These are phyloP conservation scores for Spodoptera exigua DNA, from an alignment of 2,888 invertebrate species.

Conservation along the genomic window DNA sequence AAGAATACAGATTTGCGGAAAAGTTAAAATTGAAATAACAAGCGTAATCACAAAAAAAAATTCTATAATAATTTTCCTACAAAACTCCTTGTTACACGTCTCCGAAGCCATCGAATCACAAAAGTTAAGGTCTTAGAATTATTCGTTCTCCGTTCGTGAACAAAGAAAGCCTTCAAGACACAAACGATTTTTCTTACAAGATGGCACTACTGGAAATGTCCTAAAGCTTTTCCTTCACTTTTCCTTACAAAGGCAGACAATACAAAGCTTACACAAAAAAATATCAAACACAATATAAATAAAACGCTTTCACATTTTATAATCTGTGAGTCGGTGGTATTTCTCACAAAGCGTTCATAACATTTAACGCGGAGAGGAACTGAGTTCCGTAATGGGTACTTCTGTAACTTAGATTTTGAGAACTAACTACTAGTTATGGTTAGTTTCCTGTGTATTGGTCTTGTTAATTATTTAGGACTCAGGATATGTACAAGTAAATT, in stretches of 20 bases:
- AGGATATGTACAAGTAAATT: no score
- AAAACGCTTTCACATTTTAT: constrained; percentile 36
- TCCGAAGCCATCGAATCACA: constrained; percentile 2
- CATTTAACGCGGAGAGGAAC: no score
- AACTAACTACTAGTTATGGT: no score
- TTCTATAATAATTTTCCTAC: no score
- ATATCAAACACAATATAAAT: constrained; percentile 41
- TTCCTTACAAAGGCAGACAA: constrained; percentile 35
- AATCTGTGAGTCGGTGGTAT: constrained; percentile 27
- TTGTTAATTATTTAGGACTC: no score
- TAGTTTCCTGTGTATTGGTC: no score
- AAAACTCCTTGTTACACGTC: background rate
- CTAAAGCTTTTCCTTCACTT: constrained; percentile 27
- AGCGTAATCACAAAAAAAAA: no score
- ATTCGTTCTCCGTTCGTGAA: constrained; percentile 1
- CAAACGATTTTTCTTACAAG: constrained; percentile 24
- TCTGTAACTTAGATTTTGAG: no score
- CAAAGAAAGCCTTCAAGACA: constrained; percentile 4
- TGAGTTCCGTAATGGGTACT: no score
- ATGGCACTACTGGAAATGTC: constrained; percentile 22
- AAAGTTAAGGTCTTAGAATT: background rate
- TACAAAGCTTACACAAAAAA: constrained; percentile 24
- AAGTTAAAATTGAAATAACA: no score
- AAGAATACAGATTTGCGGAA: no score
- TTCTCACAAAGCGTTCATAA: constrained; percentile 20